Percentiles rank a stretch among this genome's conserved stretches.
Evolutionary conservation across 1,140 invertebrate genomes (phyloP).

Genomic region (Tetraneura akinire): DNA sequence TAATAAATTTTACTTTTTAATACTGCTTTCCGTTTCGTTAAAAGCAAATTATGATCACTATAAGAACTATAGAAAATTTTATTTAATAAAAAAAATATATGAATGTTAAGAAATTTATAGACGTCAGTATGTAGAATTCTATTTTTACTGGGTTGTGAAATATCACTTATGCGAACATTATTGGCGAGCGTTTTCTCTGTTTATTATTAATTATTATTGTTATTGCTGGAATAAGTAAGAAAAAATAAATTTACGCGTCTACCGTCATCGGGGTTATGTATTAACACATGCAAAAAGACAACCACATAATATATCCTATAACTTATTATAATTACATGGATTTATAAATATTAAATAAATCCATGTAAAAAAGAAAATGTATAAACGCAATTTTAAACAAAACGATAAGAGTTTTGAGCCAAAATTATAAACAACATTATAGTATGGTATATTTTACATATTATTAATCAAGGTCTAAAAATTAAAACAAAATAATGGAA

Average conservation of each 20-base stretch:
- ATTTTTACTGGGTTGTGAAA: constrained; percentile 36
- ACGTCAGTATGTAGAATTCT: constrained; percentile 16
- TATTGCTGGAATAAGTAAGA: constrained; percentile 26
- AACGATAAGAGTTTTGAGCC: constrained; percentile 15
- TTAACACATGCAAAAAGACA: neutral
- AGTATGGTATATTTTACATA: neutral
- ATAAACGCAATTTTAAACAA: neutral
- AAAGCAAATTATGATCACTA: no score
- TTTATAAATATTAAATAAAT: constrained; percentile 12
- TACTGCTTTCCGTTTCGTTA: no score
- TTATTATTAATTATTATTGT: constrained; percentile 50
- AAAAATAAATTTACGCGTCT: constrained; percentile 14
- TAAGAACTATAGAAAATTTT: neutral
- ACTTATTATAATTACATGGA: neutral
- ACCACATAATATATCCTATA: neutral
- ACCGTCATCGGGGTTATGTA: neutral
- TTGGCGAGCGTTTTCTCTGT: constrained; percentile 27
- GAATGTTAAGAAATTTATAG: constrained; percentile 25
- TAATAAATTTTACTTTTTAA: no score
- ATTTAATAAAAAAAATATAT: constrained; percentile 9
- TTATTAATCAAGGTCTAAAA: constrained; percentile 11
- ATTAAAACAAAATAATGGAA: no score
- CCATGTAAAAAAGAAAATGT: neutral
- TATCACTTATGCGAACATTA: constrained; percentile 28
- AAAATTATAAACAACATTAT: constrained; percentile 12